Evolutionary conservation across 2,888 invertebrate species (phyloP).

Genomic region (Ophonus ardosiacus): DNA sequence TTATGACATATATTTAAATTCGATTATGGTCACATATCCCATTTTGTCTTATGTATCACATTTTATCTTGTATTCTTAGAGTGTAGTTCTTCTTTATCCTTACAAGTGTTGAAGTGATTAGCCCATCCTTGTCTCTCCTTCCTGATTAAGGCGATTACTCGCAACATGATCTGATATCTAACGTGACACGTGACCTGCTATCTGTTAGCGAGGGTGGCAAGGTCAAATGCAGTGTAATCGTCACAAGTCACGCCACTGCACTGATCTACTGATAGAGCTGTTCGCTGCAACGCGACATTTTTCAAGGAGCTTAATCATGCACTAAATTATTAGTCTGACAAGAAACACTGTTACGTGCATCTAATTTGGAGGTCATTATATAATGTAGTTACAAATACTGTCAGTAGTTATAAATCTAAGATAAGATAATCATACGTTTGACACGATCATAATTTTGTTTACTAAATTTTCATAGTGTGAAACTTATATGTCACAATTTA

Average conservation of each 20-base stretch:
- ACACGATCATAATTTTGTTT: too few relatives aligned
- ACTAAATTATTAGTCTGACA: too few relatives aligned
- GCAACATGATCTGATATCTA: not conserved
- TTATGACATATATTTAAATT: too few relatives aligned
- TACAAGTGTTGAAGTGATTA: not conserved
- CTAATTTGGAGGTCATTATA: too few relatives aligned
- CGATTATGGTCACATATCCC: too few relatives aligned
- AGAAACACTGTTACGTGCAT: too few relatives aligned
- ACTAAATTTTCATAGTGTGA: too few relatives aligned
- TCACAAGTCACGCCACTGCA: not conserved
- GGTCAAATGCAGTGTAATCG: not conserved
- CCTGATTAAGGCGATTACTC: not conserved
- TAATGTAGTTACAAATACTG: too few relatives aligned
- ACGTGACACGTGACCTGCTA: not conserved
- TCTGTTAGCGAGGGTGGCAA: not conserved
- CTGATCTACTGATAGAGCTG: not conserved
- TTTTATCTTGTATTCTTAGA: not conserved
- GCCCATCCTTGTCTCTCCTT: not conserved
- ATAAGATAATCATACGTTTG: too few relatives aligned
- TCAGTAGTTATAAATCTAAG: too few relatives aligned
- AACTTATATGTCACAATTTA: too few relatives aligned
- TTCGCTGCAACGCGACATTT: not conserved
- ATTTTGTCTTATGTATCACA: too few relatives aligned
- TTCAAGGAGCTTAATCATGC: not conserved
- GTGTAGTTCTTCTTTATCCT: not conserved